These are phyloP conservation scores for Stichodactyla mertensii DNA, from an alignment of 64 coral and sea anemone species.

Conservation along the genomic window DNA sequence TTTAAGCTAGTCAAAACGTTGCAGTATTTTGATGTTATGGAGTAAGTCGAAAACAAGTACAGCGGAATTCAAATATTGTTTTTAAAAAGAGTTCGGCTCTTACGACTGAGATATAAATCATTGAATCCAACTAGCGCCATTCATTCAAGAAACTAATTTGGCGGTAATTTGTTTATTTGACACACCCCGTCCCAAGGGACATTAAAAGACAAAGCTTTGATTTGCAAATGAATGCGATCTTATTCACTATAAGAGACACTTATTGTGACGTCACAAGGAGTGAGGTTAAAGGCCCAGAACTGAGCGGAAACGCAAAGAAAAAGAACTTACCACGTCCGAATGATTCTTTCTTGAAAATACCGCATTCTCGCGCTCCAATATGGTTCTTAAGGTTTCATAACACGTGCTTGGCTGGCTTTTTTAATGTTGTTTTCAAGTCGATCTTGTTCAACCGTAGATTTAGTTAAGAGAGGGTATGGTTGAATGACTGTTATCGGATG, in stretches of 20 bases:
- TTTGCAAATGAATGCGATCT: slow-evolving; percentile 81
- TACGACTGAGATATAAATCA: slow-evolving; percentile 13
- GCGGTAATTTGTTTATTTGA: slow-evolving; percentile 77
- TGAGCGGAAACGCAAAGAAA: slow-evolving; percentile 41
- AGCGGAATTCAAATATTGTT: neutral
- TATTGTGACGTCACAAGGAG: slow-evolving; percentile 61
- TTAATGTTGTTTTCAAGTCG: neutral
- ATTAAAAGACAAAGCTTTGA: slow-evolving; percentile 58
- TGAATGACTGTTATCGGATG: neutral
- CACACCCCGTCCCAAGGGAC: slow-evolving; percentile 88
- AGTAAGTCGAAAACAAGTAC: neutral
- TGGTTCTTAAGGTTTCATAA: neutral
- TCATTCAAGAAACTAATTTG: slow-evolving; percentile 51
- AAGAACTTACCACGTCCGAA: slow-evolving; percentile 53
- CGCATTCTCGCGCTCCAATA: neutral
- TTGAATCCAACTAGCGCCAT: slow-evolving; percentile 18
- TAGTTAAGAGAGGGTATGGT: neutral
- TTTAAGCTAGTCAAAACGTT: neutral
- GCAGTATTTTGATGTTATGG: neutral
- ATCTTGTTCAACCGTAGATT: neutral
- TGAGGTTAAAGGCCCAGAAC: slow-evolving; percentile 35
- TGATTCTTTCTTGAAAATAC: neutral
- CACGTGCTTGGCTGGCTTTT: neutral
- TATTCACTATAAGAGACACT: slow-evolving; percentile 49
- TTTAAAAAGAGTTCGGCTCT: neutral